A percentile compares a stretch with the other conserved stretches of the same genome.
phyloP scores from a whole-genome alignment of 2,113 vertebrate genomes.

The Misgurnus mizolepis region DNA sequence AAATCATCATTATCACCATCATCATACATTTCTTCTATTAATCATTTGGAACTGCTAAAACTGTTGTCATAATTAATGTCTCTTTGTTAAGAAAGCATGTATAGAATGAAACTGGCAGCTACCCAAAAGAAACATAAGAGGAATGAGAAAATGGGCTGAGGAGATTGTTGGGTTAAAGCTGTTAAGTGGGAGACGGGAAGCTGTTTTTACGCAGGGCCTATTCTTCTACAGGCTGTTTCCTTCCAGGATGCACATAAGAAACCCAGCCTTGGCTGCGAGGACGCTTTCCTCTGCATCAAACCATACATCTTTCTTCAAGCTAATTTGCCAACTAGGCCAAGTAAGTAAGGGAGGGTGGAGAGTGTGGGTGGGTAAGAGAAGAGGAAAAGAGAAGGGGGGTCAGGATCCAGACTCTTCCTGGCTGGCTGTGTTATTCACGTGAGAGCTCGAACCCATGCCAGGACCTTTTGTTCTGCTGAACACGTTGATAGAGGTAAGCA shows the following conservation, averaged over 20 bases:
- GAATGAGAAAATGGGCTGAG: background rate
- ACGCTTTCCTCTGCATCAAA: constrained; percentile 59
- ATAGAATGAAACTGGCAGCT: constrained; percentile 16
- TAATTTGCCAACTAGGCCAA: constrained; percentile 66
- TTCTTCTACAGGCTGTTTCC: constrained; percentile 74
- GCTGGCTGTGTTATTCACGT: constrained; percentile 60
- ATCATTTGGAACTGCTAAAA: background rate
- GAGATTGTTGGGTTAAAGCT: background rate
- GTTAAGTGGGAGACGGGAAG: constrained; percentile 63
- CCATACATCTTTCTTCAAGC: constrained; percentile 52
- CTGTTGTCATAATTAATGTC: constrained; percentile 39
- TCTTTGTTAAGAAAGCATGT: constrained; percentile 61
- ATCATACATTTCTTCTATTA: too few relatives aligned
- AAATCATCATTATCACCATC: too few relatives aligned
- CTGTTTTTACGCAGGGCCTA: constrained; percentile 65
- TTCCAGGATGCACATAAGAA: constrained; percentile 68
- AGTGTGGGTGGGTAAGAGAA: constrained; percentile 5
- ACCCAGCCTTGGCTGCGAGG: constrained; percentile 45
- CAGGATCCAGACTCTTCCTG: constrained; percentile 56
- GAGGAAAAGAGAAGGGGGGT: constrained; percentile 14
- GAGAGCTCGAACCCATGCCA: constrained; percentile 40
- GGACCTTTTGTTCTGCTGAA: constrained; percentile 57
- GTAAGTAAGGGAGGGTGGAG: constrained; percentile 33
- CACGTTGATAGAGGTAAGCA: constrained; percentile 1
- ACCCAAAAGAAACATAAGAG: too few relatives aligned